Percentiles rank a stretch among this genome's conserved stretches.
Conservation (phyloP, 2,888 invertebrate genomes). For the Imbricaverruca yamaguchii region DNA sequence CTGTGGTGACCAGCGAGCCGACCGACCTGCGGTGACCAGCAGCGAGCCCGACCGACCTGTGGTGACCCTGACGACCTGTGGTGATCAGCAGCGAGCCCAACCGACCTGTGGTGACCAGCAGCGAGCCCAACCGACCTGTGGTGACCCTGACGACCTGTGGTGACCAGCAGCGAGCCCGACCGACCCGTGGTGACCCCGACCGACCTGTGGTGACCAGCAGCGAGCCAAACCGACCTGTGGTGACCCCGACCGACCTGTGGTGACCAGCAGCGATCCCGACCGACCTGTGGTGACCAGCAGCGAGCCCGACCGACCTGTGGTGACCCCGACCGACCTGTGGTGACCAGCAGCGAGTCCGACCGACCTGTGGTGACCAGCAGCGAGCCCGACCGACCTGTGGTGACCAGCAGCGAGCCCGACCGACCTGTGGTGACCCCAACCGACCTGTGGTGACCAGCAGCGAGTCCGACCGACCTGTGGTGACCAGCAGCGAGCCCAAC, state of each 20-base stretch:
- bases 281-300: not conserved
- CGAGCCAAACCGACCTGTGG: too few species aligned
- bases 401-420: conserved; percentile 17
- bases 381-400: not conserved
- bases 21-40: conserved; percentile 11
- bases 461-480: not conserved
- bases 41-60: too few species aligned
- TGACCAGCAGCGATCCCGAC: conserved; percentile 18
- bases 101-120: conserved; percentile 15
- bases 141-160: not conserved
- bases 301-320: too few species aligned
- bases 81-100: not conserved
- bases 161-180: not conserved
- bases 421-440: not conserved
- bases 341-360: not conserved
- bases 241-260: not conserved
- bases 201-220: too few species aligned
- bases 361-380: conserved; percentile 15
- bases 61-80: not conserved
- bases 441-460: conserved; percentile 15
- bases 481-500: not conserved
- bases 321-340: not conserved
- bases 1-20: conserved; percentile 12
- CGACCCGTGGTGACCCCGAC: too few species aligned
- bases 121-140: too few species aligned